phyloP scores from a whole-genome alignment of 64 coral and sea anemone species.

The Montipora foliosa region DNA sequence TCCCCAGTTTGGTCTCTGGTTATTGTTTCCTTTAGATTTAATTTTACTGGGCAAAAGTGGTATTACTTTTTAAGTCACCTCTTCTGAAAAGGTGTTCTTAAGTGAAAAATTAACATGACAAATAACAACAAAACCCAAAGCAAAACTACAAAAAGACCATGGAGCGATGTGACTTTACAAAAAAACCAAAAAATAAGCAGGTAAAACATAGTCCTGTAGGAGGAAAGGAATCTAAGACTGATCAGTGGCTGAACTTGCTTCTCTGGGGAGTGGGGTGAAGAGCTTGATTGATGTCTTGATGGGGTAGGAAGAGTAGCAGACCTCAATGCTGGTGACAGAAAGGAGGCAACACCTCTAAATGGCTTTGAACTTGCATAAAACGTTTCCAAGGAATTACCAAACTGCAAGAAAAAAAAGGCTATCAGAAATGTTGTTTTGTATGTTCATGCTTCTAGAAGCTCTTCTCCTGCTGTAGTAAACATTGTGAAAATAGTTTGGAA shows the following conservation, averaged over 20 bases:
- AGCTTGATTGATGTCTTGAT: conserved; percentile 45
- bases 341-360: conserved; percentile 39
- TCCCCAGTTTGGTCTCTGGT: no score
- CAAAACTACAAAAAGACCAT: conserved; percentile 42
- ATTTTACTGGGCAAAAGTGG: no score
- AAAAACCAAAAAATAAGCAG: conserved; percentile 71
- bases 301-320: conserved; percentile 54
- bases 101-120: conserved; percentile 64
- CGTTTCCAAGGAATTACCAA: conserved; percentile 48
- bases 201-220: conserved; percentile 86
- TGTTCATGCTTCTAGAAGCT: background rate
- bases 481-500: no score
- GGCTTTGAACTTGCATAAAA: conserved; percentile 34
- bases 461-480: no score
- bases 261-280: conserved; percentile 13
- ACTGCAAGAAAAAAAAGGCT: conserved; percentile 4
- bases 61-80: background rate
- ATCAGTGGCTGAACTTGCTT: conserved; percentile 64
- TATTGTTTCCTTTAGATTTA: no score
- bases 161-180: conserved; percentile 60
- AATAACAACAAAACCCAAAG: conserved; percentile 69
- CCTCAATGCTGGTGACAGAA: conserved; percentile 79
- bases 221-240: conserved; percentile 91
- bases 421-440: background rate
- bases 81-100: conserved; percentile 46